Evolutionary conservation across 2,113 vertebrate genomes (phyloP).

Genomic region (Numida meleagris): DNA sequence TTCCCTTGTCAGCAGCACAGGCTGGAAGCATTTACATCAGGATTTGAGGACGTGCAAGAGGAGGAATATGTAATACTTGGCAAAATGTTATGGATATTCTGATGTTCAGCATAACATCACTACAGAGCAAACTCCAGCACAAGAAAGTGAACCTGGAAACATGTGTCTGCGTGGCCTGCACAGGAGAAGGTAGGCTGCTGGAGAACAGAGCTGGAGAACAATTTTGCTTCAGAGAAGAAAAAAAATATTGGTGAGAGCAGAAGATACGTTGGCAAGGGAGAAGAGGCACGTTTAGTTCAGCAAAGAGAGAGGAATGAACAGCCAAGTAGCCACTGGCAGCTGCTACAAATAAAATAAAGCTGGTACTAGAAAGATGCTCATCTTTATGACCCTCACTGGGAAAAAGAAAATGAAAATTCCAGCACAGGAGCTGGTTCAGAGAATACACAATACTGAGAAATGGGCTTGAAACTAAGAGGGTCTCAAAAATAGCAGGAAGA

Average conservation of each 20-base stretch:
- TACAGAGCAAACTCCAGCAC: neutral
- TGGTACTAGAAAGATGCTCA: neutral
- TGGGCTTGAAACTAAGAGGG: neutral
- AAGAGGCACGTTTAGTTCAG: neutral
- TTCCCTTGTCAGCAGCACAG: neutral
- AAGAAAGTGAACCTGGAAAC: neutral
- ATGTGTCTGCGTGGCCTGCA: fast-evolving
- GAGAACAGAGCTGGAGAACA: neutral
- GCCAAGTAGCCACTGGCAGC: neutral
- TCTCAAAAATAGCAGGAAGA: neutral
- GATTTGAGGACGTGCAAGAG: neutral
- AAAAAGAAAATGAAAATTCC: neutral
- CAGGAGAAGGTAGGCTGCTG: neutral
- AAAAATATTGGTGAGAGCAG: neutral
- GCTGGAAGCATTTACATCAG: neutral
- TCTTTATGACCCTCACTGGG: neutral
- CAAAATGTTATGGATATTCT: neutral
- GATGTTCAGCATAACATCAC: neutral
- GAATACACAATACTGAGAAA: neutral
- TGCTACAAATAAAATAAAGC: neutral
- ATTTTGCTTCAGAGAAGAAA: neutral
- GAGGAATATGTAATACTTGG: neutral
- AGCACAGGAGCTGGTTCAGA: neutral
- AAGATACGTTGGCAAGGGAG: neutral
- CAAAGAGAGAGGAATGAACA: neutral